Percentiles rank a stretch among this genome's conserved stretches.
Conservation (phyloP, 2,113 vertebrate genomes). For the Sarotherodon lohbergeri region DNA sequence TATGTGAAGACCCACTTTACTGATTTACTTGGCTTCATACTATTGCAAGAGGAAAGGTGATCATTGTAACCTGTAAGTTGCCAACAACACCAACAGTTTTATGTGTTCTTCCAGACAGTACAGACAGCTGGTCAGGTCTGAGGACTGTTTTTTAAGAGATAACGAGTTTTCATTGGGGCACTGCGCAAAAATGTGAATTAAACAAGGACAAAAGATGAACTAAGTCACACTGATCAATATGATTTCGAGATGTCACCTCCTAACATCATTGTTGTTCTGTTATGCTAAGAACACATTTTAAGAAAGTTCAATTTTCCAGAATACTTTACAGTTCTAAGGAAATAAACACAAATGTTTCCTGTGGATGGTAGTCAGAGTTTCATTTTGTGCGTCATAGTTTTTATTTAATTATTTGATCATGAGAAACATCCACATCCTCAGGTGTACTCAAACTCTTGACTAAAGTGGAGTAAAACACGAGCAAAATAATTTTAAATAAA, state of each 20-base stretch:
- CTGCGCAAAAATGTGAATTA: background rate
- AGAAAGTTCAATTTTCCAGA: background rate
- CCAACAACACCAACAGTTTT: fast-evolving
- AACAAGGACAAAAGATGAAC: background rate
- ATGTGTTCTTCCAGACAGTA: background rate
- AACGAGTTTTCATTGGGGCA: background rate
- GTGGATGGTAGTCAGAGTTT: background rate
- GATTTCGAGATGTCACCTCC: background rate
- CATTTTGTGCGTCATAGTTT: background rate
- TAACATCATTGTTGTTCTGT: background rate
- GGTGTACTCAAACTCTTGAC: background rate
- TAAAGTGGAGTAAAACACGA: background rate
- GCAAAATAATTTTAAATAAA: fast-evolving
- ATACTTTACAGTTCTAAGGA: too few species aligned
- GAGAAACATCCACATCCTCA: background rate
- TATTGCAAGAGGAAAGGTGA: background rate
- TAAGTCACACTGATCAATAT: background rate
- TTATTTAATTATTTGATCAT: background rate
- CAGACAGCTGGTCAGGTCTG: background rate
- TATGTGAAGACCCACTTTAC: background rate
- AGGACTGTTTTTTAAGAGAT: background rate
- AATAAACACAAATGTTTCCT: background rate
- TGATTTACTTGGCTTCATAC: background rate
- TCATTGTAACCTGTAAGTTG: fast-evolving
- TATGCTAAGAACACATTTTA: background rate